phyloP scores from a whole-genome alignment of 64 coral and sea anemone genomes.

The Pocillopora damicornis region DNA sequence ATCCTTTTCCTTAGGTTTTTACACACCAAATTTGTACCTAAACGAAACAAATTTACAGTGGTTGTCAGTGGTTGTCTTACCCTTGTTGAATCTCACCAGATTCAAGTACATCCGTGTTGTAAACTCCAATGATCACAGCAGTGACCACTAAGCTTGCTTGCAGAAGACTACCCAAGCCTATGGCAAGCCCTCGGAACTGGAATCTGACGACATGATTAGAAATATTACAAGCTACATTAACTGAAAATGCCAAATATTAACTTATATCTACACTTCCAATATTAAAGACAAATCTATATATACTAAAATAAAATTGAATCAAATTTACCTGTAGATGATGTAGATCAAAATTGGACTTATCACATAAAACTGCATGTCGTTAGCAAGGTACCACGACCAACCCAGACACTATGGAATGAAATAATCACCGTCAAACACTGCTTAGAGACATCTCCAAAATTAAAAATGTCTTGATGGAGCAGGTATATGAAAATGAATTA shows the following conservation, averaged over 20 bases:
- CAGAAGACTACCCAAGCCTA: conserved; percentile 7
- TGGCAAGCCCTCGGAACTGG: background rate
- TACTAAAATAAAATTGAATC: background rate
- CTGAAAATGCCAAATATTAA: too few relatives aligned
- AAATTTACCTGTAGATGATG: conserved; percentile 51
- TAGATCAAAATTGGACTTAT: conserved; percentile 56
- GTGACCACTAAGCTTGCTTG: background rate
- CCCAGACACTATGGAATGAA: conserved; percentile 48
- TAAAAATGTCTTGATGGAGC: too few relatives aligned
- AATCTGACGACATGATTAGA: background rate
- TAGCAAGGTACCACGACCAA: conserved; percentile 80
- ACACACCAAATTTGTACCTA: too few relatives aligned
- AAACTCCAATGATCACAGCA: conserved; percentile 21
- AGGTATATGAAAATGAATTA: too few relatives aligned
- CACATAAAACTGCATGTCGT: conserved; percentile 83
- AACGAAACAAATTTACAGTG: background rate
- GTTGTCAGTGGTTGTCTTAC: background rate
- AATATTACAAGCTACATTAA: background rate
- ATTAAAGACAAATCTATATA: too few relatives aligned
- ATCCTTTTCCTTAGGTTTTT: too few relatives aligned
- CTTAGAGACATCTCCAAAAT: too few relatives aligned
- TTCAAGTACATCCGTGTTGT: conserved; percentile 27
- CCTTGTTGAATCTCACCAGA: background rate
- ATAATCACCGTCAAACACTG: background rate
- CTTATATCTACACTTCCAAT: too few relatives aligned